Base-by-base conservation (phyloP, 2,797 vertebrate species). In the Euthynnus affinis region DNA sequence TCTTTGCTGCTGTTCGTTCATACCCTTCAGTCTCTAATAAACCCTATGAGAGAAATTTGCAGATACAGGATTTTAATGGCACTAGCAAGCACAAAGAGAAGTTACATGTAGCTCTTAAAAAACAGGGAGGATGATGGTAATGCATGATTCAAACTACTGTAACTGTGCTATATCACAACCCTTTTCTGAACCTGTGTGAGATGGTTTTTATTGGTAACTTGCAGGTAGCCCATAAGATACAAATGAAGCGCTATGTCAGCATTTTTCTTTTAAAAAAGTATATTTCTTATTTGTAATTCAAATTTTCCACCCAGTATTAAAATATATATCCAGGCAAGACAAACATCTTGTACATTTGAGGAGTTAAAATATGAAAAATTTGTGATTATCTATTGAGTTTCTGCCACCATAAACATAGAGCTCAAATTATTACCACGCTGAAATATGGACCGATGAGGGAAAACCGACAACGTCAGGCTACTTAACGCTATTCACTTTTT, bases 1-100 rank as follows among this genome's bases (percentile, higher is more conserved):
- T 96, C 98, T 98, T 96, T 97, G 96, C 93, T 95, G 95, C 95
- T 97, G 96, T 93, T 96, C 94, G 93, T 91, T 96, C 94, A 96
- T 96, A 95, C 94, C 95, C 95, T 93, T 94, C 93, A 92, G 95
- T 94, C 93, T 95, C 94, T 95, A 96, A 95, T 94, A 95, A 94
- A 93, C 94, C 95, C 95, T 96, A 92, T 58, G 92, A 95, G 91
- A 95, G 92, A 95, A 94, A 94, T 94, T 94, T 92, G 87, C 90
- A 94, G 88, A 95, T 89, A 94, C 74, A 91, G 89, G 89, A 91
- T 90, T 92, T 94, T 92, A 94, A 90, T 92, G 86, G 88, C 88
- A 92, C 91, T 91, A 89, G 86, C 83, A 88, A 91, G 75, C 86
- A 88, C 84, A 90, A 87, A 92, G 87, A 93, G 69, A 93, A 81